Base-by-base conservation (phyloP, 92 coral and sea anemone genomes). In the Scolanthus callimorphus region DNA sequence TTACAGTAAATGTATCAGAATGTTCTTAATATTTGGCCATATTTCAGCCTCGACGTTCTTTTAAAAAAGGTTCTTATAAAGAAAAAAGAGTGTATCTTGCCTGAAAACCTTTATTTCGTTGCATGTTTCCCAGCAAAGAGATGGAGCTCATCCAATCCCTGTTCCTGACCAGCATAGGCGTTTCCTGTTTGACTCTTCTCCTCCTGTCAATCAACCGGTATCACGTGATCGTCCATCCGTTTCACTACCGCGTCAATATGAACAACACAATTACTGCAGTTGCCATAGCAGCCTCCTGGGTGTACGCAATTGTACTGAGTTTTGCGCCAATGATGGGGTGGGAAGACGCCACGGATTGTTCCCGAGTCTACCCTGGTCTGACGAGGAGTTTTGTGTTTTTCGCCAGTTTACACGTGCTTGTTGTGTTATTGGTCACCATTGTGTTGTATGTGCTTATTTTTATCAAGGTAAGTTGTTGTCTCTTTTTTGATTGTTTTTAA, bases 191-290 rank as follows among this genome's bases (percentile, higher is more conserved):
- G 1, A 51, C 73, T 11, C 61, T 66, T 23, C 73, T 66, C 29
- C 49, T 55, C 27, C 51, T 66, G 11, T 38, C 73, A 11, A 26
- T 66, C 29, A 66, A 66, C 54, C 73, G 73, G 2, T 66, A 52
- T 38, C 52, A 49, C 20, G 73, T 53, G 39, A 52, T 66, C 62
- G 53, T 66, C 0, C 73, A 66, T 53, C 73, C 73, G n/a, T 66
- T 66, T 26, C 61, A 66, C 34, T 66, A 66, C 73, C 73, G 73
- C 39, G 51, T 53, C 39, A 66, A 26, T 4, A 66, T 66, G 73
- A 50, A 31, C 54, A 66, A 66, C 62, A 25, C 27, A 25, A 54
- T 66, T 1, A 45, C 54, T 4, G 54, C 38, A 3, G 49, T 53
- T 41, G 53, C 53, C 23, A 24, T 51, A 25, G 31, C 31, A 38